These are phyloP conservation scores for Drosophila bifasciata DNA, from an alignment of 1,140 invertebrate genomes.

Conservation along the genomic window DNA sequence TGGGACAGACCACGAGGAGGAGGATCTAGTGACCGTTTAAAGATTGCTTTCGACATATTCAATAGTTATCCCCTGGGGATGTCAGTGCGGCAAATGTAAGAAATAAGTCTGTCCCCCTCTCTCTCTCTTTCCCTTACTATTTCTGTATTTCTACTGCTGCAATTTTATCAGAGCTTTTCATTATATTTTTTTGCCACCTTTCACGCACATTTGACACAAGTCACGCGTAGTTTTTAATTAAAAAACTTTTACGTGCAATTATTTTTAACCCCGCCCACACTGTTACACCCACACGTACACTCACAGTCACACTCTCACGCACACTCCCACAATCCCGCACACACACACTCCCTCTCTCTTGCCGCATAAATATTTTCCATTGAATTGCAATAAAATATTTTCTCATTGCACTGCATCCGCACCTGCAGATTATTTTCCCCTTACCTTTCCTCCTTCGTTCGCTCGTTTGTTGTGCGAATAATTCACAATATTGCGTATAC, in stretches of 20 bases:
- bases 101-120: too few species aligned
- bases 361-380: slow-evolving; percentile 41
- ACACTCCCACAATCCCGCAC: neutral
- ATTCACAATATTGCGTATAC: slow-evolving; percentile 59
- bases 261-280: slow-evolving; percentile 45
- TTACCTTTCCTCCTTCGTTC: too few species aligned
- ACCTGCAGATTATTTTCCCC: neutral
- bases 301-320: slow-evolving; percentile 16
- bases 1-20: too few species aligned
- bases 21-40: too few species aligned
- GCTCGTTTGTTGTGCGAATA: slow-evolving; percentile 26
- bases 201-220: slow-evolving; percentile 70
- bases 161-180: slow-evolving; percentile 54
- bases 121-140: too few species aligned
- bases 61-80: too few species aligned
- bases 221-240: slow-evolving; percentile 79
- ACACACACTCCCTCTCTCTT: neutral
- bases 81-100: too few species aligned
- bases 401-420: slow-evolving; percentile 15
- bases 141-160: neutral
- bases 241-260: slow-evolving; percentile 79
- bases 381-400: slow-evolving; percentile 52
- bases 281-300: slow-evolving; percentile 11
- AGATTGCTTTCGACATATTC: too few species aligned
- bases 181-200: slow-evolving; percentile 45